phyloP scores from a whole-genome alignment of 1,140 invertebrate species.

The Delia radicum region DNA sequence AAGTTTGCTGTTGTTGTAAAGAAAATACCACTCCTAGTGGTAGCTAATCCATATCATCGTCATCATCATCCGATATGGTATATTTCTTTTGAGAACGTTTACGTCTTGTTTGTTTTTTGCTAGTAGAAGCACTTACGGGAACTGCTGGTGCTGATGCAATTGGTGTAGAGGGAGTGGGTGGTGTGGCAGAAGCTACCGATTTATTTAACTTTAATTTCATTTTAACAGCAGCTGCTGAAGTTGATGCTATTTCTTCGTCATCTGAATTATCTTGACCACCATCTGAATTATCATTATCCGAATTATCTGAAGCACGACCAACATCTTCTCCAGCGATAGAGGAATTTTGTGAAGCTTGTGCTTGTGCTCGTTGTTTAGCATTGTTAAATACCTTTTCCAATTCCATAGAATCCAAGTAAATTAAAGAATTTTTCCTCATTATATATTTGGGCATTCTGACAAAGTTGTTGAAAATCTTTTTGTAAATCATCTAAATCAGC shows the following conservation, averaged over 20 bases:
- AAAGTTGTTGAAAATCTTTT: slow-evolving; percentile 89
- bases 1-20: slow-evolving; percentile 11
- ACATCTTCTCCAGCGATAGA: slow-evolving; percentile 43
- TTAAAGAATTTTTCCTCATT: slow-evolving; percentile 94
- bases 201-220: slow-evolving; percentile 63
- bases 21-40: slow-evolving; percentile 47
- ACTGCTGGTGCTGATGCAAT: slow-evolving; percentile 24
- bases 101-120: slow-evolving; percentile 59
- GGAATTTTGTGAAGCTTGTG: slow-evolving; percentile 51
- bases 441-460: slow-evolving; percentile 95
- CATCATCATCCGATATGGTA: slow-evolving; percentile 72
- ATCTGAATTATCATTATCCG: slow-evolving; percentile 46
- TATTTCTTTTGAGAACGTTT: slow-evolving; percentile 70
- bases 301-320: slow-evolving; percentile 43
- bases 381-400: slow-evolving; percentile 83
- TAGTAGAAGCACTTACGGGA: slow-evolving; percentile 40
- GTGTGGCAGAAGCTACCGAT: slow-evolving; percentile 45
- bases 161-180: slow-evolving; percentile 47
- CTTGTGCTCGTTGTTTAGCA: slow-evolving; percentile 56
- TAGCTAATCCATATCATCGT: slow-evolving; percentile 65
- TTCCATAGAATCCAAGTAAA: slow-evolving; percentile 94
- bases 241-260: slow-evolving; percentile 58
- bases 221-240: slow-evolving; percentile 63
- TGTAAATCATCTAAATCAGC: slow-evolving; percentile 85
- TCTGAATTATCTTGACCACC: slow-evolving; percentile 60